These are phyloP conservation scores for Octodonta nipae DNA, from an alignment of 2,888 invertebrate species.

Conservation along the genomic window DNA sequence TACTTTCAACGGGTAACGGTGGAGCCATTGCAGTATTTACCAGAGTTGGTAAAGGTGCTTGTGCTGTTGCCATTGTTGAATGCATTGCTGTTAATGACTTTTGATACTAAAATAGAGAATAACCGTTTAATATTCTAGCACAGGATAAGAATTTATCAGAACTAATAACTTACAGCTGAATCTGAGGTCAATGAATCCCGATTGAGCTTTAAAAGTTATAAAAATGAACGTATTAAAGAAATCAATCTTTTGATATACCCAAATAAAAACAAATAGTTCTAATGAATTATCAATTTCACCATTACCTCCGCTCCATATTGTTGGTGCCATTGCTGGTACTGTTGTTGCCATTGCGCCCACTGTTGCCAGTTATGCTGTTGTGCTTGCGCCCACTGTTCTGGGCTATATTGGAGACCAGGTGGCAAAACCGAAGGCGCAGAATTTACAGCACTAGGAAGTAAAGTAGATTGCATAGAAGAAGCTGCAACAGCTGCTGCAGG, in stretches of 20 bases:
- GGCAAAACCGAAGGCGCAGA: constrained; percentile 17
- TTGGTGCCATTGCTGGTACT: constrained; percentile 62
- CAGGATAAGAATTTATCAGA: no score
- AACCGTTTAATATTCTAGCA: no score
- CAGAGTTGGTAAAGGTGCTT: constrained; percentile 13
- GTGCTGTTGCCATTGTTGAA: constrained; percentile 11
- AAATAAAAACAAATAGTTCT: no score
- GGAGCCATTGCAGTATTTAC: constrained; percentile 30
- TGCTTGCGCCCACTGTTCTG: constrained; percentile 55
- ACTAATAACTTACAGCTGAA: no score
- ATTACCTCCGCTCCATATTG: constrained; percentile 63
- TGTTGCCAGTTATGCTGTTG: constrained; percentile 63
- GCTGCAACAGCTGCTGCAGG: constrained; percentile 17
- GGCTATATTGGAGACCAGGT: constrained; percentile 38
- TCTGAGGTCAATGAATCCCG: no score
- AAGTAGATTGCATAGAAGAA: constrained; percentile 12
- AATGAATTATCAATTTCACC: no score
- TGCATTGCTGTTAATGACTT: constrained; percentile 36
- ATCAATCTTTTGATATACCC: no score
- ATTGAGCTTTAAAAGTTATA: no score
- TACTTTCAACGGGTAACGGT: constrained; percentile 37
- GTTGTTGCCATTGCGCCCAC: constrained; percentile 66
- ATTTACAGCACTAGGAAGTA: constrained; percentile 15
- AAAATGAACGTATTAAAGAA: no score
- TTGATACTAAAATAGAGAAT: constrained; percentile 37